Evolutionary conservation across 1,140 invertebrate species (phyloP).

Genomic region (Penaeus japonicus): DNA sequence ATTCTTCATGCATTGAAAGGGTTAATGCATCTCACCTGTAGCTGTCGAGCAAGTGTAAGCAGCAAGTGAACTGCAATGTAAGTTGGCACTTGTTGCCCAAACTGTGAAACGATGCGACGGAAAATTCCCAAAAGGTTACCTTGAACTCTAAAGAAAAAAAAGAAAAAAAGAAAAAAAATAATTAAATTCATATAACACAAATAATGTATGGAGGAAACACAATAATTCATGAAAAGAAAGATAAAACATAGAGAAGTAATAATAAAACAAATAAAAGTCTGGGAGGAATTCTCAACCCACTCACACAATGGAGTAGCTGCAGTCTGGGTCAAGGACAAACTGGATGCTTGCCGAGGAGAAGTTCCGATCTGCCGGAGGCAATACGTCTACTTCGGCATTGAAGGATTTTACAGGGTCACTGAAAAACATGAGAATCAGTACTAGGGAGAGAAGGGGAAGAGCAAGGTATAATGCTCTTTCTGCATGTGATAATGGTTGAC

Average conservation of each 20-base stretch:
- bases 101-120: conserved; percentile 42
- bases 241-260: too few species aligned
- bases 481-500: too few species aligned
- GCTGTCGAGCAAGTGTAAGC: conserved; percentile 50
- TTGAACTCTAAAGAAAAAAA: conserved; percentile 28
- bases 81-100: conserved; percentile 50
- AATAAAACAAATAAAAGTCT: too few species aligned
- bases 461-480: too few species aligned
- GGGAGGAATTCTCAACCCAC: background rate
- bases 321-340: conserved; percentile 40
- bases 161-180: too few species aligned
- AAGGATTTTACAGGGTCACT: conserved; percentile 29
- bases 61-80: conserved; percentile 47
- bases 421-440: background rate
- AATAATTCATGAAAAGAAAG: too few species aligned
- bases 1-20: background rate
- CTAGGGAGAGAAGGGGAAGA: background rate
- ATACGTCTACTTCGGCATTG: conserved; percentile 30
- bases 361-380: background rate
- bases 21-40: conserved; percentile 13
- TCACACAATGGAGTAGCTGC: conserved; percentile 47
- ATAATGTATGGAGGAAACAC: too few species aligned
- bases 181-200: too few species aligned
- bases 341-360: conserved; percentile 19
- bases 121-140: conserved; percentile 48